Base-by-base conservation (phyloP, 2,113 vertebrate species). In the Oreochromis tanganicae region DNA sequence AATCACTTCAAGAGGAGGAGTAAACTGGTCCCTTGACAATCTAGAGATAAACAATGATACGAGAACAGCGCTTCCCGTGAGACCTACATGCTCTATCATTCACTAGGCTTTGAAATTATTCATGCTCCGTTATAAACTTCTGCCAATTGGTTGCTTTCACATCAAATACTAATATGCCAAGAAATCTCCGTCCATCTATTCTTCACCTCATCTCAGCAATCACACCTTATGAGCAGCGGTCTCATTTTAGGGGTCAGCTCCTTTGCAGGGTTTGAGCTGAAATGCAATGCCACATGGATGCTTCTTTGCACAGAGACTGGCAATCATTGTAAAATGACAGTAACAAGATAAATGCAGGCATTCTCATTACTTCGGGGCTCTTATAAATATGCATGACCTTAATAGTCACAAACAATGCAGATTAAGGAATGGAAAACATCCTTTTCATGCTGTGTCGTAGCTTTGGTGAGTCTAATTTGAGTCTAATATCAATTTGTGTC, bases 351-450 rank as follows among this genome's bases (percentile, higher is more conserved):
- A 93, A 94, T 89, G 88, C 81, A 86, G 83, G 75, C 91, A 57
- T 95, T 89, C 82, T 81, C 57, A 91, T 91, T 89, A 88, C 91
- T 87, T 85, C 29, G 24, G 85, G 88, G 87, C 88, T 55, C 82
- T 91, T 85, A 94, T 95, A 94, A 95, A 95, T 96, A 95, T 96
- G 94, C 91, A 95, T 95, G 90, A 91, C 78, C 80, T 85, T 90
- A 91, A 95, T 80, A 88, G 88, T 91, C 87, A 79, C 91, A 91
- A 90, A 94, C 85, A 83, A 79, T 86, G 84, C 46, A 92, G 86
- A 95, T 91, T 90, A 95, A 83, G 83, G 38, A 87, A 94, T 93
- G 90, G 87, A 93, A 94, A 95, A 93, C 86, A 89, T 79, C 34
- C 71, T 36, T 63, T 91, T 89, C 73, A 89, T 87, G 66, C n/a